Conservation (phyloP, 2,888 invertebrate species). For the Caenorhabditis angaria region DNA sequence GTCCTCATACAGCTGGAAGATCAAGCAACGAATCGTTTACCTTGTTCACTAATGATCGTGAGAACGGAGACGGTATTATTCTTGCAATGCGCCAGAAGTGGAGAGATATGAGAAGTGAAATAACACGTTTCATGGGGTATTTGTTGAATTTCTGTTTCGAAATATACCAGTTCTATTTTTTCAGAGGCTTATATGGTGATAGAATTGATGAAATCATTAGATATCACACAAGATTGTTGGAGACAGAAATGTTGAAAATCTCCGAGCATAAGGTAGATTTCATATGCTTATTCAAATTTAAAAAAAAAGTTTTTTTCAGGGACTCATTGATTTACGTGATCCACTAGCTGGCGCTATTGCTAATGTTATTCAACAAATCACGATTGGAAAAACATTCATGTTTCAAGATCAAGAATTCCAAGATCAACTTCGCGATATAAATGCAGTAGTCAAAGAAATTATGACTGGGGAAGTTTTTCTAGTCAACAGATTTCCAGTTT, state of each 20-base stretch:
- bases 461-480: conserved; percentile 55
- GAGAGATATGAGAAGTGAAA: conserved; percentile 46
- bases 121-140: conserved; percentile 19
- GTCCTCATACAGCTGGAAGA: conserved; percentile 47
- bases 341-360: conserved; percentile 64
- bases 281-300: neutral
- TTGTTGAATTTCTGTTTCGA: neutral
- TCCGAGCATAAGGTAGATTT: conserved; percentile 16
- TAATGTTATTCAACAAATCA: conserved; percentile 71
- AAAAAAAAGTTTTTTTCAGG: conserved; percentile 10
- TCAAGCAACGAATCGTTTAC: conserved; percentile 58
- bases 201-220: conserved; percentile 44
- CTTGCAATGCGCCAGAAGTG: conserved; percentile 60
- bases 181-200: conserved; percentile 29
- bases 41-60: conserved; percentile 60
- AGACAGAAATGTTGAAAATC: conserved; percentile 28
- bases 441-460: conserved; percentile 53
- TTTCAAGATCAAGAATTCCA: conserved; percentile 63
- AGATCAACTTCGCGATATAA: conserved; percentile 32
- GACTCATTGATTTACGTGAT: conserved; percentile 51
- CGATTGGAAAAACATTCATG: conserved; percentile 64
- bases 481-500: conserved; percentile 60
- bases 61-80: conserved; percentile 66
- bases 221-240: conserved; percentile 33
- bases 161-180: conserved; percentile 20